phyloP scores from a whole-genome alignment of 2,113 vertebrate species.

The Otis tarda region DNA sequence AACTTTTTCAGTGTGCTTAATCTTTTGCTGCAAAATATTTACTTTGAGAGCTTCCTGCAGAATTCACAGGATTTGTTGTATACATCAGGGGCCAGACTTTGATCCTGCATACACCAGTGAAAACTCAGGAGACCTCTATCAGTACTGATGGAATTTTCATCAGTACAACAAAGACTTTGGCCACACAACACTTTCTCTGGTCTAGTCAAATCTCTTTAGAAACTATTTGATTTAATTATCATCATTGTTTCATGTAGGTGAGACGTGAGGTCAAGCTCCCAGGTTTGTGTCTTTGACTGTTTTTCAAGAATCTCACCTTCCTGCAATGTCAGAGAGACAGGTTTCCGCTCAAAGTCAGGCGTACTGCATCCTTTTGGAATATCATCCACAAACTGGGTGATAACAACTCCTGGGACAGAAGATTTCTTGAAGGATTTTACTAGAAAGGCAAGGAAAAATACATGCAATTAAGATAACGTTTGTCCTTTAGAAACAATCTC shows the following conservation, averaged over 20 bases:
- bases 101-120: neutral
- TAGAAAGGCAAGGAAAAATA: neutral
- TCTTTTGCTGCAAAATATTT: neutral
- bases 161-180: neutral
- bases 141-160: neutral
- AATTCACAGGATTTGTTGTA: neutral
- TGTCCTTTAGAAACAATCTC: neutral
- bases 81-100: neutral
- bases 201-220: neutral
- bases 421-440: slow-evolving; percentile 75
- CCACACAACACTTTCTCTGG: neutral
- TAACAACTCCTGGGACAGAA: slow-evolving; percentile 76
- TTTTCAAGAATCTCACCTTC: slow-evolving; percentile 76
- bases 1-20: neutral
- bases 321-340: slow-evolving; percentile 72
- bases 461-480: neutral
- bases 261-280: neutral
- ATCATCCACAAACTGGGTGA: slow-evolving; percentile 75
- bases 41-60: neutral
- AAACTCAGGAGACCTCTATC: neutral
- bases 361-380: slow-evolving; percentile 81
- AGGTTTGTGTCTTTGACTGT: neutral
- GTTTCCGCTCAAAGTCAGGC: slow-evolving; percentile 83
- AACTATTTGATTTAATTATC: neutral
- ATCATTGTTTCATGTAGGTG: neutral